These are phyloP conservation scores for Lycaon pictus DNA, from an alignment of 2,113 vertebrate genomes.

Conservation along the genomic window DNA sequence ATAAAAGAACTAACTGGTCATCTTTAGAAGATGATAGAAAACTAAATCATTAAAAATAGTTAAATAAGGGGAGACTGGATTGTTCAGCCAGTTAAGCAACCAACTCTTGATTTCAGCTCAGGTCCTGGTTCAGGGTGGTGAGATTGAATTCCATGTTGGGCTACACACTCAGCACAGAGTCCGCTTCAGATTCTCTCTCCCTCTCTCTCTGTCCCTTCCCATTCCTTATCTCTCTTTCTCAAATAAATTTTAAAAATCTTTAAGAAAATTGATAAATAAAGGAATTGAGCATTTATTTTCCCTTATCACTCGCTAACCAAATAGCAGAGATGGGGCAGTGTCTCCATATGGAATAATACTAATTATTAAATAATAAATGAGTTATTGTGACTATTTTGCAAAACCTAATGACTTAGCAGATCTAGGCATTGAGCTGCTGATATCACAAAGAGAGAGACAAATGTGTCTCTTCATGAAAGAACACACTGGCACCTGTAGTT, in stretches of 20 bases:
- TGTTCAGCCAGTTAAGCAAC: too few relatives aligned
- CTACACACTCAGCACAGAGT: too few relatives aligned
- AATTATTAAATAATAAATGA: slow-evolving; percentile 3
- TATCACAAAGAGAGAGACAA: neutral
- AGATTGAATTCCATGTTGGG: too few relatives aligned
- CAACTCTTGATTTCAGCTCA: too few relatives aligned
- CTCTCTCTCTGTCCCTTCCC: too few relatives aligned
- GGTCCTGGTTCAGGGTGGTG: too few relatives aligned
- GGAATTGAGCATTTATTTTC: neutral
- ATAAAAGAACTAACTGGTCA: neutral
- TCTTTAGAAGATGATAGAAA: neutral
- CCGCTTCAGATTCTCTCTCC: too few relatives aligned
- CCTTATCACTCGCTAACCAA: neutral
- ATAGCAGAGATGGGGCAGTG: neutral
- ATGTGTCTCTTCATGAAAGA: neutral
- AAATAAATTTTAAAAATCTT: neutral
- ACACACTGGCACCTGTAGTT: neutral
- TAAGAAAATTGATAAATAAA: neutral
- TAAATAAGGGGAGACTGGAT: too few relatives aligned
- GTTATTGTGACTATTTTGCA: neutral
- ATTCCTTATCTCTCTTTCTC: too few relatives aligned
- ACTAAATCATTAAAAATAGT: neutral
- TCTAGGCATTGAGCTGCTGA: neutral
- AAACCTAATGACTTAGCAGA: neutral
- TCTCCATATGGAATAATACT: neutral